Conservation (phyloP, 1,140 invertebrate species). For the Bactericera cockerelli region DNA sequence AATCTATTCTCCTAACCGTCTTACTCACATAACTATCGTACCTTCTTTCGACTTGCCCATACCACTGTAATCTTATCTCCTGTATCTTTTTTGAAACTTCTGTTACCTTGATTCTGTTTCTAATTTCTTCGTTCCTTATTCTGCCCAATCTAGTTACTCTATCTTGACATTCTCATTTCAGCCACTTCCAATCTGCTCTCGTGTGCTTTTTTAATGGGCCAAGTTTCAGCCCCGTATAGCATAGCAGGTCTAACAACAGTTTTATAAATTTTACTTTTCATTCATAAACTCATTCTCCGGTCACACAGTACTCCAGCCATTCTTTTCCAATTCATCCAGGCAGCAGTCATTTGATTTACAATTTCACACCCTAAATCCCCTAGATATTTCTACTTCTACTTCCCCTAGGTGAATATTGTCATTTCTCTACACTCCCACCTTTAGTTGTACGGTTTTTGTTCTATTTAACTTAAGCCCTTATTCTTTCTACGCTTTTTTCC, state of each 20-base stretch:
- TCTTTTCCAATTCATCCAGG: too few relatives aligned
- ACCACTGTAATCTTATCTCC: not conserved
- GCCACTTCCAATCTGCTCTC: not conserved
- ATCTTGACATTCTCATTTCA: not conserved
- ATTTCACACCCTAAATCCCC: not conserved
- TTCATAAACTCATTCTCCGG: not conserved
- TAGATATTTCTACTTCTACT: not conserved
- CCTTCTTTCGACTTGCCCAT: constrained; percentile 11
- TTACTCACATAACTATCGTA: not conserved
- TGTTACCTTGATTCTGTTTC: too few relatives aligned
- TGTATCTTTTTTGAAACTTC: too few relatives aligned
- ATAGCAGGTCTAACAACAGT: too few relatives aligned
- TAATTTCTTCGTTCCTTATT: constrained; percentile 5
- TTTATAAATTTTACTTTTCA: not conserved
- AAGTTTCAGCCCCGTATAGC: constrained; percentile 1
- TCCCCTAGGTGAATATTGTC: not conserved
- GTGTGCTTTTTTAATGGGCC: not conserved
- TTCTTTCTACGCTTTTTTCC: not conserved
- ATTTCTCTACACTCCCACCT: not conserved
- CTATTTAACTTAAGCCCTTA: not conserved
- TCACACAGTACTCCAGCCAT: constrained; percentile 8
- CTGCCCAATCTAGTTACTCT: constrained; percentile 2
- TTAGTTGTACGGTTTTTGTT: constrained; percentile 9
- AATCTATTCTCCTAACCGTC: too few relatives aligned
- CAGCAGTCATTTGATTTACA: not conserved